phyloP scores from a whole-genome alignment of 2,797 vertebrate genomes.

The Uromys caudimaculatus region DNA sequence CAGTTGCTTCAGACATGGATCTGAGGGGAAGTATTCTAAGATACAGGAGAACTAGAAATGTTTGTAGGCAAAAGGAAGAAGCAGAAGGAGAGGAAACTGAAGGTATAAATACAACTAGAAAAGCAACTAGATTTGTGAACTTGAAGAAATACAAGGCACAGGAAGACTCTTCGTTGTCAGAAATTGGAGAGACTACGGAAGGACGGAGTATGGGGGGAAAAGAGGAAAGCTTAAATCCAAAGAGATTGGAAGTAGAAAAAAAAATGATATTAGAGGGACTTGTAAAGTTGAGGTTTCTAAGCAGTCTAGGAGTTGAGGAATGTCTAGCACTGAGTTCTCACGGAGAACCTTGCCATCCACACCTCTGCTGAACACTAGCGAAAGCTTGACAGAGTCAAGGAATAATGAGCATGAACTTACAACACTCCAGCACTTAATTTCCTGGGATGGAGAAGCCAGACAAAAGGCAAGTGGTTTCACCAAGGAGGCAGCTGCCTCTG shows the following conservation, averaged over 20 bases:
- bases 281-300: neutral
- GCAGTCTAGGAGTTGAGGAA: neutral
- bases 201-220: neutral
- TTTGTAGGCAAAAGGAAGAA: neutral
- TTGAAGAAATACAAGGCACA: neutral
- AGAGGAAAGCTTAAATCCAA: neutral
- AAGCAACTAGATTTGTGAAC: neutral
- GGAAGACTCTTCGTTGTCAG: neutral
- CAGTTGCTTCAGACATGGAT: neutral
- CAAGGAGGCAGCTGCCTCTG: neutral
- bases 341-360: neutral
- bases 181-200: neutral
- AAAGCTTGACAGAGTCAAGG: neutral
- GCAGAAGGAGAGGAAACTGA: neutral
- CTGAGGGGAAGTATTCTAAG: neutral
- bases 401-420: neutral
- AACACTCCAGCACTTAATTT: neutral
- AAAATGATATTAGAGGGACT: neutral
- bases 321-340: neutral
- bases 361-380: neutral
- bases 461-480: neutral
- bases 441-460: neutral
- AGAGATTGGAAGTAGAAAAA: neutral
- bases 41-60: neutral
- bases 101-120: neutral